phyloP scores from a whole-genome alignment of 2,113 vertebrate species.

The Otis tarda region DNA sequence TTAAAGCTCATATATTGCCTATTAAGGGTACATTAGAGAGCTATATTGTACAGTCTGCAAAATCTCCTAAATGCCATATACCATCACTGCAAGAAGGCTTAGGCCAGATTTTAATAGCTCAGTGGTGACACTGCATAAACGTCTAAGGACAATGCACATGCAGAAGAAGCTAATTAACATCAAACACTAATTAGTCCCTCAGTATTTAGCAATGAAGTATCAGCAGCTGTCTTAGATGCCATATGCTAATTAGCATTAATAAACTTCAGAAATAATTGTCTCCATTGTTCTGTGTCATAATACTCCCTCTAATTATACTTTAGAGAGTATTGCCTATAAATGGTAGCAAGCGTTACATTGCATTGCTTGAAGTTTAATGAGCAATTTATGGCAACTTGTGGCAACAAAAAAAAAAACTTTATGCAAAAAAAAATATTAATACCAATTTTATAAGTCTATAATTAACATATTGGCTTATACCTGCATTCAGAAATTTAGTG shows the following conservation, averaged over 20 bases:
- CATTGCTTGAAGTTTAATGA: conserved; percentile 76
- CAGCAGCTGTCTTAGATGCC: conserved; percentile 84
- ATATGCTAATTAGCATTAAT: conserved; percentile 88
- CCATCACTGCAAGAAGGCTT: conserved; percentile 19
- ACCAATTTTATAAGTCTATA: conserved; percentile 35
- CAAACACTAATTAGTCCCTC: conserved; percentile 84
- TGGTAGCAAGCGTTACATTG: conserved; percentile 71
- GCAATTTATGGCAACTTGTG: conserved; percentile 74
- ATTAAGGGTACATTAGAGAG: not conserved
- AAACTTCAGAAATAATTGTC: conserved; percentile 87
- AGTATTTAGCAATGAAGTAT: conserved; percentile 84
- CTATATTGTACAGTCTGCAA: not conserved
- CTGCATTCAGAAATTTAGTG: conserved; percentile 1
- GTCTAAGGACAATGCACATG: conserved; percentile 70
- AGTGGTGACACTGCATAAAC: conserved; percentile 55
- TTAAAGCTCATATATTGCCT: not conserved
- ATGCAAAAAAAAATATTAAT: conserved; percentile 58
- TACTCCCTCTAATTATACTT: conserved; percentile 80
- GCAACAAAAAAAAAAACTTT: conserved; percentile 44
- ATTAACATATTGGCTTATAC: conserved; percentile 55
- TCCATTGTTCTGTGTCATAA: conserved; percentile 84
- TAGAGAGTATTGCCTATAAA: conserved; percentile 78
- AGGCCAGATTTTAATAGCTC: conserved; percentile 69
- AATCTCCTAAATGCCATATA: conserved; percentile 38
- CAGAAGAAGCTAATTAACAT: conserved; percentile 82